Evolutionary conservation across 2,888 invertebrate genomes (phyloP).

Genomic region (Fragum sueziense): DNA sequence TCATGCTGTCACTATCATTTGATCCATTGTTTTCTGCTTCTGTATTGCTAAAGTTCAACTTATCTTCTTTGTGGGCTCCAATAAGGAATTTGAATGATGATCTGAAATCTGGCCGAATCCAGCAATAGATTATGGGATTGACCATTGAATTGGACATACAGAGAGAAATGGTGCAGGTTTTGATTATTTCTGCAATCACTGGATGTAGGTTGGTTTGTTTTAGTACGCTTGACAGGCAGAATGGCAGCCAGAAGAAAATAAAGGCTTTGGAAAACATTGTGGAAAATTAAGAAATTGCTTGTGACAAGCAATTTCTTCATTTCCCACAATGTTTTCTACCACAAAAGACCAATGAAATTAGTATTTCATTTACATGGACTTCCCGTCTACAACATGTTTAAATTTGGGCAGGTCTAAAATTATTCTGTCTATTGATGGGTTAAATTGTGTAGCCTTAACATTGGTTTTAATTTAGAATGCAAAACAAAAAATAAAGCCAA

Average conservation of each 20-base stretch:
- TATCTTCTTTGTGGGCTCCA: neutral
- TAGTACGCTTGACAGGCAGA: constrained; percentile 55
- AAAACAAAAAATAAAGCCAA: no score
- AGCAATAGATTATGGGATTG: constrained; percentile 41
- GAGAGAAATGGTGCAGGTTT: constrained; percentile 52
- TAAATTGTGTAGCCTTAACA: no score
- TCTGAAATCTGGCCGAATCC: constrained; percentile 57
- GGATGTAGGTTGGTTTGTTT: constrained; percentile 45
- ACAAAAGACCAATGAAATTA: no score
- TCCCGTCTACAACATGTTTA: no score
- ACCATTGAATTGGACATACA: constrained; percentile 44
- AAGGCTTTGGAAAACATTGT: no score
- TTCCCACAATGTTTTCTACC: neutral
- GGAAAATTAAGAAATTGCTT: no score
- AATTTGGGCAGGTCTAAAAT: no score
- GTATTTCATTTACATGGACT: no score
- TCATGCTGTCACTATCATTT: neutral
- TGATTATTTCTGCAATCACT: constrained; percentile 52
- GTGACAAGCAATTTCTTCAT: neutral
- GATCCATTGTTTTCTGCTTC: neutral
- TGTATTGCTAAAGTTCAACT: neutral
- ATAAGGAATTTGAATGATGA: constrained; percentile 42
- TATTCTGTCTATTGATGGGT: no score
- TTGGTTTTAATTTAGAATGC: no score
- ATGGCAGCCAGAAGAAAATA: constrained; percentile 66